These are phyloP conservation scores for Oriolus oriolus DNA, from an alignment of 2,113 vertebrate genomes.

Conservation along the genomic window DNA sequence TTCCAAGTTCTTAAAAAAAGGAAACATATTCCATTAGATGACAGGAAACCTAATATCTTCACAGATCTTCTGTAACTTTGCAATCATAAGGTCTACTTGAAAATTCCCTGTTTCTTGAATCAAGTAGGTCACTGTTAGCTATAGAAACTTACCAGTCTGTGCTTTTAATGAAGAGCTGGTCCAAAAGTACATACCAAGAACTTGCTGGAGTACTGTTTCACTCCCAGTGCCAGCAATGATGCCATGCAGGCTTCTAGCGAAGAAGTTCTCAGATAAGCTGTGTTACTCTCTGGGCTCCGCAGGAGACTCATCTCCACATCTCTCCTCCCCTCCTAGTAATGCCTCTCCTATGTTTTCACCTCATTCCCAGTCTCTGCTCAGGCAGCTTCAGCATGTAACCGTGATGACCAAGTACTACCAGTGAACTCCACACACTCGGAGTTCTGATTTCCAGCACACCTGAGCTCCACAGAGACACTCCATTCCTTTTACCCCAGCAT, in stretches of 20 bases:
- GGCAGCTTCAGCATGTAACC: neutral
- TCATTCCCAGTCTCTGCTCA: neutral
- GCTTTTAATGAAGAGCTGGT: neutral
- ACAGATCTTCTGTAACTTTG: neutral
- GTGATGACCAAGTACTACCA: neutral
- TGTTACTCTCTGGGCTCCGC: neutral
- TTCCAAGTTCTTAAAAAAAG: neutral
- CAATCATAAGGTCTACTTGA: neutral
- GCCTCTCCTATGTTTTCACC: neutral
- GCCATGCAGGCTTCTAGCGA: neutral
- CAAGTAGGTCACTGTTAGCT: neutral
- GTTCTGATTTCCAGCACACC: neutral
- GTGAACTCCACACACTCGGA: neutral
- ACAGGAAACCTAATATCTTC: neutral
- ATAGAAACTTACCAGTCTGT: neutral
- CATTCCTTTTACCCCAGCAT: neutral
- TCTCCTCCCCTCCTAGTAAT: neutral
- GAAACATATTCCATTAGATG: neutral
- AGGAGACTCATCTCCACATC: neutral
- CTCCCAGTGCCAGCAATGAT: neutral
- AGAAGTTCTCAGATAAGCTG: neutral
- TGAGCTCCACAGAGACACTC: neutral
- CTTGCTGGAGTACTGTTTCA: neutral
- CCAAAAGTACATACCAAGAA: neutral
- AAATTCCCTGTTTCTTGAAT: neutral